Evolutionary conservation across 2,888 invertebrate species (phyloP).

Genomic region (Trachelus tabidus): DNA sequence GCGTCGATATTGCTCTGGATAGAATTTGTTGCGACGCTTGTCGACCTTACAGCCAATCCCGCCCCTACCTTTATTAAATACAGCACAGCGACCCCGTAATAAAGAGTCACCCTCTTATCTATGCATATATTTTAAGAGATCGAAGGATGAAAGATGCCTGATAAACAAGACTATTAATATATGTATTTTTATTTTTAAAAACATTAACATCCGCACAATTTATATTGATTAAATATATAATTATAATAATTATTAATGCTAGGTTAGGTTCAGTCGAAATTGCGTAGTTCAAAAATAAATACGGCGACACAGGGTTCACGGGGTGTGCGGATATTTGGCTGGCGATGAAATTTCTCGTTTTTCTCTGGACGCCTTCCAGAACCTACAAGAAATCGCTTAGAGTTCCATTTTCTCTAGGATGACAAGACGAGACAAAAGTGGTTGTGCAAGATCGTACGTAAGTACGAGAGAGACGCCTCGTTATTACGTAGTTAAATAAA

Average conservation of each 20-base stretch:
- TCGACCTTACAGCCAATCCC: conserved; percentile 24
- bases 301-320: neutral
- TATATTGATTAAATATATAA: neutral
- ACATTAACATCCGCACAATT: neutral
- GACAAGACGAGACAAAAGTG: neutral
- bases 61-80: conserved; percentile 35
- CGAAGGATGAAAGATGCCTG: neutral
- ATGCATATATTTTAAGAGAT: neutral
- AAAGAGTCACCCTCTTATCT: conserved; percentile 21
- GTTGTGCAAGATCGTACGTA: neutral
- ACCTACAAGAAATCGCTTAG: neutral
- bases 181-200: neutral
- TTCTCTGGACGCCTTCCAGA: neutral
- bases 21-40: conserved; percentile 42
- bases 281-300: neutral
- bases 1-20: conserved; percentile 39
- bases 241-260: neutral
- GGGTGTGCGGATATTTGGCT: neutral
- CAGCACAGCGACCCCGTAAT: conserved; percentile 27
- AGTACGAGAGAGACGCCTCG: neutral
- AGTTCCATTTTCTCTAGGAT: neutral
- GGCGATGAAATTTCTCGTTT: neutral
- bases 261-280: neutral
- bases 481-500: neutral
- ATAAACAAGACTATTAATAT: neutral